Conservation (phyloP, 2,797 vertebrate genomes). For the Acanthornis magna region DNA sequence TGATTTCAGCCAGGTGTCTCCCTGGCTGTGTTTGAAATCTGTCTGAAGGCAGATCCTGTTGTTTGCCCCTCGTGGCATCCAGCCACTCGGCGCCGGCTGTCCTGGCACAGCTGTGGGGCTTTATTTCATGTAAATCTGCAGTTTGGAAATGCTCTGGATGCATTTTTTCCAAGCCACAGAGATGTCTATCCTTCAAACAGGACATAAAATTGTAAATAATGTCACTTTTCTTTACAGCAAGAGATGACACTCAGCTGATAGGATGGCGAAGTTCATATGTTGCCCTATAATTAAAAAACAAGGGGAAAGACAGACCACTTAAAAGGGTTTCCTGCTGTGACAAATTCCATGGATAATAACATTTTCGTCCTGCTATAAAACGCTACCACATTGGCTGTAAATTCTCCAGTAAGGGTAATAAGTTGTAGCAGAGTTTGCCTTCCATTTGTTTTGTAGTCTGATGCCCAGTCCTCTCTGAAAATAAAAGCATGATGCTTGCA, state of each 20-base stretch:
- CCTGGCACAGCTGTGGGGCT: background rate
- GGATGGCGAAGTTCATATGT: background rate
- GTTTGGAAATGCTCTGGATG: background rate
- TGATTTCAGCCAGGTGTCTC: background rate
- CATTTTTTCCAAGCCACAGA: background rate
- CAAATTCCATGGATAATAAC: conserved; percentile 25
- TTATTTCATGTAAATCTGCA: background rate
- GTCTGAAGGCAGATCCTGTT: background rate
- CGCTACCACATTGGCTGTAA: background rate
- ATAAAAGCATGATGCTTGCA: background rate
- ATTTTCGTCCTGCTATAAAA: conserved; percentile 14
- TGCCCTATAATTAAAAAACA: conserved; percentile 44
- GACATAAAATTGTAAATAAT: background rate
- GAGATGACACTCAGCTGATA: conserved; percentile 8
- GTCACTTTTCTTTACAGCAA: background rate
- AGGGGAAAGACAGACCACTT: background rate
- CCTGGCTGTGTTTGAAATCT: background rate
- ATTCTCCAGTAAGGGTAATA: background rate
- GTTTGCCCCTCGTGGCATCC: background rate
- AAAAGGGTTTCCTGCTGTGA: conserved; percentile 6
- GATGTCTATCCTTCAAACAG: background rate
- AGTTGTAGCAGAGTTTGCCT: background rate
- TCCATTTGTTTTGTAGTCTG: background rate
- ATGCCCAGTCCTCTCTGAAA: background rate
- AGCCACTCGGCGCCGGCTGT: background rate